These are phyloP conservation scores for Argentina silus DNA, from an alignment of 2,797 vertebrate species.

Conservation along the genomic window DNA sequence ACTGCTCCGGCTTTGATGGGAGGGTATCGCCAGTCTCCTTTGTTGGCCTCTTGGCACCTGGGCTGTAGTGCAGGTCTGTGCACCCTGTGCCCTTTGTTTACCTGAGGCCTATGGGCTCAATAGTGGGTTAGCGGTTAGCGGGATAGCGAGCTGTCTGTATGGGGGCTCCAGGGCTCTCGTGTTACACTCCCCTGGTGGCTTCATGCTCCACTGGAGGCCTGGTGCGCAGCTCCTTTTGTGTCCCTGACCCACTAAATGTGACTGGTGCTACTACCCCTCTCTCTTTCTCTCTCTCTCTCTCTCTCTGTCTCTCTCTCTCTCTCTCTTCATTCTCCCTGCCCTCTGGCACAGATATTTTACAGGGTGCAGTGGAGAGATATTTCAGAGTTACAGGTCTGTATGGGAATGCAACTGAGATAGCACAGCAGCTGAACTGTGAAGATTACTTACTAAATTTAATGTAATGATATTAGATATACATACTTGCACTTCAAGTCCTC, in stretches of 20 bases:
- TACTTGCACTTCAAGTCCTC: neutral
- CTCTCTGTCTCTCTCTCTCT: slow-evolving; percentile 31
- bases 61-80: slow-evolving; percentile 44
- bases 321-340: neutral
- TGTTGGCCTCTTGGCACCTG: slow-evolving; percentile 68
- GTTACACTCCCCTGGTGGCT: slow-evolving; percentile 75
- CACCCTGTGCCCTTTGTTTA: slow-evolving; percentile 62
- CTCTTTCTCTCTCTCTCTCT: slow-evolving; percentile 39
- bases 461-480: neutral
- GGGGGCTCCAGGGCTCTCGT: slow-evolving; percentile 73
- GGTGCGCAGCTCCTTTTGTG: slow-evolving; percentile 79
- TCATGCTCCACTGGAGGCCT: slow-evolving; percentile 81
- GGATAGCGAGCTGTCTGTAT: slow-evolving; percentile 49
- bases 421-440: neutral
- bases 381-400: slow-evolving; percentile 20
- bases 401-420: neutral
- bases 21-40: slow-evolving; percentile 47
- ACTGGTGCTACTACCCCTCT: slow-evolving; percentile 55
- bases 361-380: slow-evolving; percentile 16
- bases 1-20: slow-evolving; percentile 28
- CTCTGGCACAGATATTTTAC: slow-evolving; percentile 16
- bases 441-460: neutral
- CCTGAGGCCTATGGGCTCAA: slow-evolving; percentile 33
- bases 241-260: slow-evolving; percentile 79
- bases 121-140: neutral